These are phyloP conservation scores for Fragum sueziense DNA, from an alignment of 2,888 invertebrate species.

Conservation along the genomic window DNA sequence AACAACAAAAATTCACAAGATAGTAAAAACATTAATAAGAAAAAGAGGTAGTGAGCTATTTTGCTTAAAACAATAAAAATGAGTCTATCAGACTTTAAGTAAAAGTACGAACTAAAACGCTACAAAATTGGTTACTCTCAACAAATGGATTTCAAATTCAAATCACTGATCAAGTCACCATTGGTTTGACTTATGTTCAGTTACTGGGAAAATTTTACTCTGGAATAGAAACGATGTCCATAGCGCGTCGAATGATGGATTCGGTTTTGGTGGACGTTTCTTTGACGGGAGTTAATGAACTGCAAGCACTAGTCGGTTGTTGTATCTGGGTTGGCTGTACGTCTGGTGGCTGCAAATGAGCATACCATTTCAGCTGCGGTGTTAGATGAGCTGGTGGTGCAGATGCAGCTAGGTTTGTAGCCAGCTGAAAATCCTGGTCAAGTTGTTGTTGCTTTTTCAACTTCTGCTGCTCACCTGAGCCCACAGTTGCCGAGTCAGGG, in stretches of 20 bases:
- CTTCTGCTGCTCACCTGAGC: constrained; percentile 16
- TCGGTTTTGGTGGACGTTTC: constrained; percentile 27
- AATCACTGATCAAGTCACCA: too few relatives aligned
- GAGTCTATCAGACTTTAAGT: too few relatives aligned
- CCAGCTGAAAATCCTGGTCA: constrained; percentile 41
- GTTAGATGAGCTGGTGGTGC: constrained; percentile 39
- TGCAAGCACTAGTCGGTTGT: too few relatives aligned
- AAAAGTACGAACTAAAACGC: too few relatives aligned
- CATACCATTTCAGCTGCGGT: constrained; percentile 25
- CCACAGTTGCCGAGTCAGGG: neutral
- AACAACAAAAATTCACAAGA: too few relatives aligned
- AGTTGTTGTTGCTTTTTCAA: constrained; percentile 5
- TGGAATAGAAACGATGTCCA: constrained; percentile 33
- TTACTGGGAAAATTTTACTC: constrained; percentile 3
- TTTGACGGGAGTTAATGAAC: constrained; percentile 19
- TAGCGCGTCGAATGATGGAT: constrained; percentile 40
- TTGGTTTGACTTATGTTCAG: too few relatives aligned
- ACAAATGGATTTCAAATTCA: too few relatives aligned
- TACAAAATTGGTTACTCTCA: too few relatives aligned
- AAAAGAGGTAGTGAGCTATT: too few relatives aligned
- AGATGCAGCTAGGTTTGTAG: constrained; percentile 43
- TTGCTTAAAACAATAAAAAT: too few relatives aligned
- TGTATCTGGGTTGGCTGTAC: constrained; percentile 35
- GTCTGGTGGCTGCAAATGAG: constrained; percentile 38
- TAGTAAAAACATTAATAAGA: too few relatives aligned